Base-by-base conservation (phyloP, 2,113 vertebrate species). In the Phoxinus phoxinus region DNA sequence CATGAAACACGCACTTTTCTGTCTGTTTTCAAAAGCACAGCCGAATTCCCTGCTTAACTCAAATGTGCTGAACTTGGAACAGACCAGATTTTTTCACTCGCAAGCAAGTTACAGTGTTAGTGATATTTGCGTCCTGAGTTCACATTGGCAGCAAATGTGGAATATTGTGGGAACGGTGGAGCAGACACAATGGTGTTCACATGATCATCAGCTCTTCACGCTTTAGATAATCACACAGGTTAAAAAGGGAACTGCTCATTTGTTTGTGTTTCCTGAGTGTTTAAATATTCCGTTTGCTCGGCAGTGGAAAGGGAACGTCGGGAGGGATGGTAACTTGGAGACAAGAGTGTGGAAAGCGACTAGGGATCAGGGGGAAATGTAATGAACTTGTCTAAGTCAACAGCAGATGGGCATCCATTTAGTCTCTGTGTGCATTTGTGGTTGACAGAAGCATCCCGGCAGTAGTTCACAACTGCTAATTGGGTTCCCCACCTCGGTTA, bases 261-360 rank as follows among this genome's bases (percentile, higher is more conserved):
- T 30, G 37, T 74, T 77, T 37, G 48, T 48, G 46, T 84, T 73
- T 11, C 63, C 2, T 35, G 65, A 44, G 9, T 46, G 69, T 59
- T 21, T 75, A 48, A 67, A 59, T 58, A 27, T 15, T 17, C 23
- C 48, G 51, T 32, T 25, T 59, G 48, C 74, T 59, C 23, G 1
- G 27, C 27, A 27, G 53, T 61, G 27, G 32, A 74, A 12, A 37
- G 53, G 25, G 8, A 71, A 27, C 12, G n/a, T 30, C 41, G 27
- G 74, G 67, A 48, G 63, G 25, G 30, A 27, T 72, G 74, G 51
- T 84, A 89, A 84, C 74, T 86, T 86, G 65, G 76, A 87, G 80
- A 77, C 78, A 72, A 48, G 73, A 88, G 84, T 59, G 17, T 69
- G 30, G 19, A 56, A 56, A 51, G 25, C 15, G 23, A 44, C 74